Evolutionary conservation across 2,888 invertebrate genomes (phyloP), one percentile per base, ranked within the genome.

Genomic region (Stratiomys singularior): DNA sequence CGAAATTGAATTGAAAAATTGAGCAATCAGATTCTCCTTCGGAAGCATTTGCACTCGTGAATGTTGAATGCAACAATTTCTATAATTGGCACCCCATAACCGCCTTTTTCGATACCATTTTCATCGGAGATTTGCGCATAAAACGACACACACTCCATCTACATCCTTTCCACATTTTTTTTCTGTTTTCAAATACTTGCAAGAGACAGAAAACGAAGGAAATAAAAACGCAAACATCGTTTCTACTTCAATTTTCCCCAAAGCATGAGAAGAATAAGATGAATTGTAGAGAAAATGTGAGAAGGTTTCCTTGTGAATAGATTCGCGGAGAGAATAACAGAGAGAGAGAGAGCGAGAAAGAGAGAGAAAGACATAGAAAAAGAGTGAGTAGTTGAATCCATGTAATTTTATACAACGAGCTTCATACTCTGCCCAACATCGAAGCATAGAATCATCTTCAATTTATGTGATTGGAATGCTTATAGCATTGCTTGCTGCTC

Each of bases 391-490:
- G n/a, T 13, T 60, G 60, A 28, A 13, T 64, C 25, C 64, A 80
- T 80, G 23, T 77, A 79, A 13, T 15, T 52, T 18, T 52, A 52
- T 52, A 52, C 52, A 52, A n/a, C 18, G 3, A 52, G 15, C 37
- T 4, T 52, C 15, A 18, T 52, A 52, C 30, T 71, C 67, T 60
- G 47, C 47, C 37, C 47, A 69, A 44, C 64, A 64, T 64, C 18
- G 64, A 64, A 64, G 64, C 47, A 64, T 67, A 66, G 78, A 76
- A 71, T 78, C 76, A 72, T 76, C 67, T 67, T 69, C 78, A 78
- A 78, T 78, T 78, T 78, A 77, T 78, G 77, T 78, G 76, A 77
- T 78, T 77, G 72, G 78, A 77, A 78, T 78, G 78, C 74, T 78
- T 72, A 66, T 77, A 66, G 69, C 76, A 56, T 72, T 47, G 37